A percentile compares a stretch with the other conserved stretches of the same genome.
phyloP scores from a whole-genome alignment of 1,140 invertebrate species.

The Drosophila kikkawai region DNA sequence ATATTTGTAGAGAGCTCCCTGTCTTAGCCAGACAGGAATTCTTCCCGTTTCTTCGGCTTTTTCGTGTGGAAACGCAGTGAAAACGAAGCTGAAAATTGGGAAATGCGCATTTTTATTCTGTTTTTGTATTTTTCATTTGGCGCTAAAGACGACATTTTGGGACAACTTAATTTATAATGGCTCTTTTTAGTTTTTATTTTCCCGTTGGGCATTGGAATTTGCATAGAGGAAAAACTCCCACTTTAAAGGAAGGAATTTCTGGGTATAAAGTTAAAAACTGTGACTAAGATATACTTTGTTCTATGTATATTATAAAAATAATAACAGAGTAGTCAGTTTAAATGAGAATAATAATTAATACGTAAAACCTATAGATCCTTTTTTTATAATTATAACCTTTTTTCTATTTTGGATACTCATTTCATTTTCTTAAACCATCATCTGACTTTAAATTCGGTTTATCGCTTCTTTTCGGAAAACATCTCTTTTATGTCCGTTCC shows the following conservation, averaged over 20 bases:
- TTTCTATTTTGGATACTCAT: not conserved
- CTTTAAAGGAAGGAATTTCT: conserved; percentile 12
- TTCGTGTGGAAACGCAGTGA: conserved; percentile 37
- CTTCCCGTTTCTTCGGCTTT: conserved; percentile 43
- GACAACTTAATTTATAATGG: conserved; percentile 66
- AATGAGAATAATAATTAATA: too few relatives aligned
- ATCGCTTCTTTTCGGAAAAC: conserved; percentile 4
- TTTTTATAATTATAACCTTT: not conserved
- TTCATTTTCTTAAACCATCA: not conserved
- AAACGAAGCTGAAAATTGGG: conserved; percentile 51
- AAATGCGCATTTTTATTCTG: conserved; percentile 40
- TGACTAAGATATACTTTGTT: not conserved
- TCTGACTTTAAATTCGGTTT: conserved; percentile 3
- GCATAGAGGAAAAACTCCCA: conserved; percentile 2
- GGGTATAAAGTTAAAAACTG: not conserved
- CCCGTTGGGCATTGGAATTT: conserved; percentile 32
- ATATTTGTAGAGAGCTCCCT: conserved; percentile 54
- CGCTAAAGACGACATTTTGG: conserved; percentile 51
- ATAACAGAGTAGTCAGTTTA: not conserved
- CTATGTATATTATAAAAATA: not conserved
- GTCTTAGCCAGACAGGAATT: conserved; percentile 72
- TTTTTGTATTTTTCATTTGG: conserved; percentile 39
- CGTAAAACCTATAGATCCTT: not conserved
- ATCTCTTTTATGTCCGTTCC: conserved; percentile 5
- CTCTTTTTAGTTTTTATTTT: conserved; percentile 33